Base-by-base conservation (phyloP, 2,888 invertebrate genomes). In the Drosophila paramelanica region DNA sequence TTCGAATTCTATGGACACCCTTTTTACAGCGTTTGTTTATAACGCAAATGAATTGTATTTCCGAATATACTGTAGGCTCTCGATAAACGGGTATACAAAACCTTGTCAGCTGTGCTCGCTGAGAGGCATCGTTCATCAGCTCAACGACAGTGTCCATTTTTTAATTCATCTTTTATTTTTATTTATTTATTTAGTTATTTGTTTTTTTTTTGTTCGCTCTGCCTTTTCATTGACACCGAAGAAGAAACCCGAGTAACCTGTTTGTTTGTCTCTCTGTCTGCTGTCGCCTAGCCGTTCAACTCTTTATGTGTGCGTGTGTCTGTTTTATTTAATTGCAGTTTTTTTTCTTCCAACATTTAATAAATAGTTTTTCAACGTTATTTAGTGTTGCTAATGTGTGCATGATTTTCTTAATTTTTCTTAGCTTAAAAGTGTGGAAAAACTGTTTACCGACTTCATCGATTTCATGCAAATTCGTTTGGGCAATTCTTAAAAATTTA, bases 181-280 rank as follows among this genome's bases (percentile, higher is more conserved):
- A 43, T 57, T 68, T 56, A 55, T 23, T 23, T 23, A 23, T 62
- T 57, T 17, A 17, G 17, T 17, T 17, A 17, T 17, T 17, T 17
- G 17, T 17, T 17, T 17, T 17, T 17, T 17, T 17, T 49, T 64
- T 61, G 47, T 52, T 17, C 17, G 46, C 46, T 73, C 13, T 59
- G 59, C 58, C 58, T 73, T 80, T 88, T 86, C 87, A 88, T 86
- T 88, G 85, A 85, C 87, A 88, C 61, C 79, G 82, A 81, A 85
- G 89, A 85, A 73, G 89, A 88, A 85, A 88, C 85, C 71, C 79
- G 89, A 87, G 89, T 79, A 88, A 85, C 85, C 85, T 72, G 85
- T 88, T 85, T 84, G 79, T 73, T 77, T 73, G 64, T 69, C 61
- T 80, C 77, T 58, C 42, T 58, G 71, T 17, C 55, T 57, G 62